A percentile compares a stretch with the other conserved stretches of the same genome.
Conservation (phyloP, 2,888 invertebrate species). For the Epirrhoe alternata region DNA sequence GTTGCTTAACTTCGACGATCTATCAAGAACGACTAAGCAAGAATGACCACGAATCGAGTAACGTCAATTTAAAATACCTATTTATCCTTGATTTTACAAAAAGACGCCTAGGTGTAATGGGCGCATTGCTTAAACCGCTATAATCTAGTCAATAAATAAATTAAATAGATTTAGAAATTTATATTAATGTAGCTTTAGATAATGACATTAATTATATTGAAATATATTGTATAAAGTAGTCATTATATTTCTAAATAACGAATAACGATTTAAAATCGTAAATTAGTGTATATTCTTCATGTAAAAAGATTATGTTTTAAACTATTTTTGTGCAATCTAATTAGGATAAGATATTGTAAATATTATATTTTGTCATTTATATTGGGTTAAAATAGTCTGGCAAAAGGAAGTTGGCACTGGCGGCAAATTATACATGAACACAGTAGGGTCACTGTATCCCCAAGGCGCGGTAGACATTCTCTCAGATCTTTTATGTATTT, state of each 20-base stretch:
- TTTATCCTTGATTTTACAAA: no score
- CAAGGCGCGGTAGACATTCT: no score
- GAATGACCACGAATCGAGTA: no score
- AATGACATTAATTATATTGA: not conserved
- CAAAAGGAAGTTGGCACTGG: no score
- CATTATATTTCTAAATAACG: not conserved
- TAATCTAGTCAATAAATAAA: slow-evolving; percentile 12
- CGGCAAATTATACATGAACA: no score
- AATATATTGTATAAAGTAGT: not conserved
- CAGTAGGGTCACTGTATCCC: no score
- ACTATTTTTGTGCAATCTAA: not conserved
- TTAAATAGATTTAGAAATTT: not conserved
- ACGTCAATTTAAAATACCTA: no score
- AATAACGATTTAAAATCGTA: not conserved
- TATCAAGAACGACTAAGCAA: no score
- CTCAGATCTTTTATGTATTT: no score
- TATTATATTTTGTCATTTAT: not conserved
- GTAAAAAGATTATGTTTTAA: not conserved
- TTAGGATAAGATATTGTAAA: not conserved
- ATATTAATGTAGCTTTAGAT: not conserved
- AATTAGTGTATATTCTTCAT: not conserved
- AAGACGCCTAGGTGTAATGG: no score
- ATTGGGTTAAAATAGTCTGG: not conserved
- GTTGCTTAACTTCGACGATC: no score
- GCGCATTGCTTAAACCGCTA: no score